Evolutionary conservation across 2,113 vertebrate genomes (phyloP).

Genomic region (Bostrychus sinensis): DNA sequence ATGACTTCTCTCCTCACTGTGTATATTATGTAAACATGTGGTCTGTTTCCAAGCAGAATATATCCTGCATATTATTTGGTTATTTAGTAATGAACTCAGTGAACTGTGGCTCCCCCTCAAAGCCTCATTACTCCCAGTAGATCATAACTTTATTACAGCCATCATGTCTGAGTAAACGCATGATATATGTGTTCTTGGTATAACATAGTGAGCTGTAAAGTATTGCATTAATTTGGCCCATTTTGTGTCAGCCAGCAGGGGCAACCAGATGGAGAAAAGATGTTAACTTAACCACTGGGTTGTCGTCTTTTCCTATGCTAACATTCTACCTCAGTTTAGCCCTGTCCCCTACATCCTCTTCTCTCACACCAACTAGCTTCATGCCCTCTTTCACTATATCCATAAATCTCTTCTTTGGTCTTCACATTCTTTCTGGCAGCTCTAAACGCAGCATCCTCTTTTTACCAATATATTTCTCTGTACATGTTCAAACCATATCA

Average conservation of each 20-base stretch:
- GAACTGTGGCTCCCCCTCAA: constrained; percentile 41
- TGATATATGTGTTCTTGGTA: constrained; percentile 42
- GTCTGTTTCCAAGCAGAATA: constrained; percentile 13
- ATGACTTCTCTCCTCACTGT: neutral
- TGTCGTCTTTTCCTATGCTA: neutral
- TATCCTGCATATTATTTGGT: constrained; percentile 37
- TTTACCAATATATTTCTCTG: no score
- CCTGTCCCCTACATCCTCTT: neutral
- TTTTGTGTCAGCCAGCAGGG: constrained; percentile 33
- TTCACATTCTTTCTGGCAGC: no score
- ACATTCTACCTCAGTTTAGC: neutral
- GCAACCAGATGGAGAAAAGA: constrained; percentile 1
- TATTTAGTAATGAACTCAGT: constrained; percentile 59
- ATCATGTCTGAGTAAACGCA: constrained; percentile 56
- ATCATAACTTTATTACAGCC: constrained; percentile 55
- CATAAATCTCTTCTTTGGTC: no score
- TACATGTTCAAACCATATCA: no score
- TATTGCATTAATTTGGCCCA: constrained; percentile 50
- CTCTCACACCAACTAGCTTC: no score
- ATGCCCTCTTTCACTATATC: no score
- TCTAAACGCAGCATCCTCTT: no score
- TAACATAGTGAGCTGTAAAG: constrained; percentile 51
- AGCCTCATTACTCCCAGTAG: constrained; percentile 59
- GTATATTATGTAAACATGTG: constrained; percentile 6
- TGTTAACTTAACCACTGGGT: neutral